Evolutionary conservation across 2,797 vertebrate species (phyloP).

Genomic region (Coranthus polyacanthus): DNA sequence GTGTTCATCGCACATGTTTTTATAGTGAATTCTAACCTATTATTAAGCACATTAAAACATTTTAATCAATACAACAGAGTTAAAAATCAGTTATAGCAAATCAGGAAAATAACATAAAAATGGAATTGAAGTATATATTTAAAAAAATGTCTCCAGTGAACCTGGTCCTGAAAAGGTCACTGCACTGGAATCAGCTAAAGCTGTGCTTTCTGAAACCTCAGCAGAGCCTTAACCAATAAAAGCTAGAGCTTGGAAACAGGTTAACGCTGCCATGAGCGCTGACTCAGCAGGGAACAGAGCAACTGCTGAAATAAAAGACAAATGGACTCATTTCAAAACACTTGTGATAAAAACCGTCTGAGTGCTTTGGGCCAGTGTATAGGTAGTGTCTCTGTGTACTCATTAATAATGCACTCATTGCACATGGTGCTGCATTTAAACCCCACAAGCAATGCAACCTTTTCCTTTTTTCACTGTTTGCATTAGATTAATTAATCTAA

Average conservation of each 20-base stretch:
- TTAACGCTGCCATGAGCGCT: slow-evolving; percentile 19
- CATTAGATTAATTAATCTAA: background rate
- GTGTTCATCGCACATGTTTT: too few species aligned
- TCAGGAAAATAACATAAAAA: background rate
- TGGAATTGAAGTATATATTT: background rate
- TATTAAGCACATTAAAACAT: too few species aligned
- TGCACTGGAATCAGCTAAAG: slow-evolving; percentile 15
- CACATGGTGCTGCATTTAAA: background rate
- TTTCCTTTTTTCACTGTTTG: slow-evolving; percentile 22
- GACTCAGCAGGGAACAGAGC: slow-evolving; percentile 18
- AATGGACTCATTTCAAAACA: slow-evolving; percentile 37
- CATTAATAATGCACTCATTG: slow-evolving; percentile 19
- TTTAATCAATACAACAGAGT: too few species aligned
- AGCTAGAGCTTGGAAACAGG: slow-evolving; percentile 13
- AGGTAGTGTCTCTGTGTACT: slow-evolving; percentile 4
- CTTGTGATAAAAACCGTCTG: slow-evolving; percentile 20
- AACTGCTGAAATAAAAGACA: slow-evolving; percentile 31
- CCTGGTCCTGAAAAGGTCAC: slow-evolving; percentile 11
- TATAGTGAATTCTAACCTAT: too few species aligned
- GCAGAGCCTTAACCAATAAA: slow-evolving; percentile 25
- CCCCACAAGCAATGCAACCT: background rate
- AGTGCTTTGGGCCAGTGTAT: slow-evolving; percentile 8
- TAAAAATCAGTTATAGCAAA: background rate
- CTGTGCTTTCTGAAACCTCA: slow-evolving; percentile 6
- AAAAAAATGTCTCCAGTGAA: slow-evolving; percentile 9